Percentiles rank a stretch among this genome's conserved stretches.
These are phyloP conservation scores for Acrossocheilus wenchowensis DNA, from an alignment of 2,797 vertebrate species.

Conservation along the genomic window DNA sequence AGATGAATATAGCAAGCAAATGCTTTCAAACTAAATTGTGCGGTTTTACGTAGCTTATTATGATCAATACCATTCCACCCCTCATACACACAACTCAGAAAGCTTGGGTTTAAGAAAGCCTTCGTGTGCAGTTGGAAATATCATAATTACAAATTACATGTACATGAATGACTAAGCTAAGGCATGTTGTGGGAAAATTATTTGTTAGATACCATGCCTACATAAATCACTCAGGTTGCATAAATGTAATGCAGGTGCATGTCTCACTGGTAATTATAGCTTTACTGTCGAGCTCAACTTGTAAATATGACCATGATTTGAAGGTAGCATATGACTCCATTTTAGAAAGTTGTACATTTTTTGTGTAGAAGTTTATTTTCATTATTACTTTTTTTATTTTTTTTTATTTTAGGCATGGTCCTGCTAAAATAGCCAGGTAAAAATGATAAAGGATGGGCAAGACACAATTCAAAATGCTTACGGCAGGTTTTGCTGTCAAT, in stretches of 20 bases:
- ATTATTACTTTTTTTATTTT: neutral
- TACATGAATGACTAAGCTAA: slow-evolving; percentile 2
- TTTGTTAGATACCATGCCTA: slow-evolving; percentile 2
- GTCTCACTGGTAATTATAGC: neutral
- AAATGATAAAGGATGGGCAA: neutral
- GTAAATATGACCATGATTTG: slow-evolving; percentile 2
- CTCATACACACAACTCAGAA: neutral
- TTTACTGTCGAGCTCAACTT: neutral
- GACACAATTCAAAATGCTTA: slow-evolving; percentile 28
- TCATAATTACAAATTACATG: slow-evolving; percentile 21
- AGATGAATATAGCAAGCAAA: neutral
- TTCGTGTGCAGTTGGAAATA: neutral
- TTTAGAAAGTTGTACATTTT: neutral
- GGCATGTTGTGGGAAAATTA: neutral
- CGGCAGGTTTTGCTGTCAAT: slow-evolving; percentile 24
- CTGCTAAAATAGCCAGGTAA: no score
- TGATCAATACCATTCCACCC: neutral
- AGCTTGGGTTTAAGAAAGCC: neutral
- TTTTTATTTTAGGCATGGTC: neutral
- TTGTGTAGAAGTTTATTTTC: neutral
- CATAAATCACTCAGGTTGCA: slow-evolving; percentile 21
- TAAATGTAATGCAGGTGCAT: slow-evolving; percentile 17
- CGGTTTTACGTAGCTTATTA: neutral
- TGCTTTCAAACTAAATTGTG: neutral
- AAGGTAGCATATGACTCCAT: neutral